A percentile compares a stretch with the other conserved stretches of the same genome.
These are phyloP conservation scores for Lordiphosa stackelbergi DNA, from an alignment of 1,140 invertebrate species.

Conservation along the genomic window DNA sequence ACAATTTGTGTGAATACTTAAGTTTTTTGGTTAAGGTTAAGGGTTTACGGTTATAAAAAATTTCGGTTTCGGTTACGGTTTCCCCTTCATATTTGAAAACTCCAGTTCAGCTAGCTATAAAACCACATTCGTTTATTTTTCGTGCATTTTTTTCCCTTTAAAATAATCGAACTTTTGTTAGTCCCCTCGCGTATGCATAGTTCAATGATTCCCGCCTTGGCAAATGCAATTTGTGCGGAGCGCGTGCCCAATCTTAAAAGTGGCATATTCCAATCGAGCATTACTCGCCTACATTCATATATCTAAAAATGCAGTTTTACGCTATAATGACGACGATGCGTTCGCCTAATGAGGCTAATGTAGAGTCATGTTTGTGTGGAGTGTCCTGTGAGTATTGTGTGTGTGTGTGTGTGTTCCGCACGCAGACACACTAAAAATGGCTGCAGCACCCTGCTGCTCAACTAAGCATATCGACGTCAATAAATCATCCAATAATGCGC, in stretches of 20 bases:
- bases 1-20: no score
- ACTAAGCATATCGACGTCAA: slow-evolving; percentile 76
- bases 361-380: slow-evolving; percentile 35
- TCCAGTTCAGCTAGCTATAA: no score
- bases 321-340: slow-evolving; percentile 29
- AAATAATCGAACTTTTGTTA: no score
- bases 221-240: slow-evolving; percentile 49
- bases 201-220: slow-evolving; percentile 25
- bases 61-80: no score
- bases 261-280: slow-evolving; percentile 55
- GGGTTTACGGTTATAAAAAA: no score
- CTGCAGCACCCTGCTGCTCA: slow-evolving; percentile 51
- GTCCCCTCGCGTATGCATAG: slow-evolving; percentile 12
- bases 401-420: slow-evolving; percentile 27
- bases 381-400: slow-evolving; percentile 2
- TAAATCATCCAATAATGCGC: slow-evolving; percentile 76
- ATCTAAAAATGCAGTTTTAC: slow-evolving; percentile 30
- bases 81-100: no score
- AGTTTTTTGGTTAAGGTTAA: no score
- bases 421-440: slow-evolving; percentile 58
- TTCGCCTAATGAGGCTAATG: slow-evolving; percentile 51
- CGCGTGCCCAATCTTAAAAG: slow-evolving; percentile 62
- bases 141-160: no score
- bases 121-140: no score
- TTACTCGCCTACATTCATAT: slow-evolving; percentile 31